Base-by-base conservation (phyloP, 2,888 invertebrate species). In the Doris montereyensis region DNA sequence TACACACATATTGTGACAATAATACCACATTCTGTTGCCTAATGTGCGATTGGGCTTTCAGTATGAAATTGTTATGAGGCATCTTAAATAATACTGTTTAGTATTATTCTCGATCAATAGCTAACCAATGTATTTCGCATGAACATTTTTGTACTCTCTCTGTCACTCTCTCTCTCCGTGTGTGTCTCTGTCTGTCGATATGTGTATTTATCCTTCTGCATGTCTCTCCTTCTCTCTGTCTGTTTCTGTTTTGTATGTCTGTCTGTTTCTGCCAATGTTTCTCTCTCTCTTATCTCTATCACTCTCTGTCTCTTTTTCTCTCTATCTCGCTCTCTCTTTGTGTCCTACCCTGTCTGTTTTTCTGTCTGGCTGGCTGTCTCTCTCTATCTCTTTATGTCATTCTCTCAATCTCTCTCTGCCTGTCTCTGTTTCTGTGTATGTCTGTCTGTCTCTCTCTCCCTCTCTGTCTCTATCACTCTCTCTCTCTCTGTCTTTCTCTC, bases 371-470 rank as follows among this genome's bases (percentile, higher is more conserved):
- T 58, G 21, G n/a, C 58, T 58, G 21, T 58, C 58, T 58, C 58
- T 58, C 58, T 58, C 58, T 58, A n/a, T 58, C 58, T 58, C 10
- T 58, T n/a, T 35, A 34, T 35, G n/a, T 26, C 34, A 21, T 41
- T 35, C 71, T 71, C 71, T 71, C 35, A 35, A 34, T 32, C 71
- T 71, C 35, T 52, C 24, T 62, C 30, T 34, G 2, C 26, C 62
- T 32, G 26, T 2, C 34, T 62, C 26, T 62, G 21, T 26, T 34
- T 32, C 34, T 30, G n/a, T 41, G 17, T 26, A 5, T 58, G 17
- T 58, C 21, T 24, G 5, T 17, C 30, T 24, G 17, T 34, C 34
- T 28, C 41, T 3, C 72, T 72, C 26, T 35, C 21, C 41, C 35
- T 72, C 52, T 1, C 34, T 72, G 24, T 41, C 5, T 34, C 5